These are phyloP conservation scores for Petrocephalus zakoni DNA, from an alignment of 2,113 vertebrate species.

Conservation along the genomic window DNA sequence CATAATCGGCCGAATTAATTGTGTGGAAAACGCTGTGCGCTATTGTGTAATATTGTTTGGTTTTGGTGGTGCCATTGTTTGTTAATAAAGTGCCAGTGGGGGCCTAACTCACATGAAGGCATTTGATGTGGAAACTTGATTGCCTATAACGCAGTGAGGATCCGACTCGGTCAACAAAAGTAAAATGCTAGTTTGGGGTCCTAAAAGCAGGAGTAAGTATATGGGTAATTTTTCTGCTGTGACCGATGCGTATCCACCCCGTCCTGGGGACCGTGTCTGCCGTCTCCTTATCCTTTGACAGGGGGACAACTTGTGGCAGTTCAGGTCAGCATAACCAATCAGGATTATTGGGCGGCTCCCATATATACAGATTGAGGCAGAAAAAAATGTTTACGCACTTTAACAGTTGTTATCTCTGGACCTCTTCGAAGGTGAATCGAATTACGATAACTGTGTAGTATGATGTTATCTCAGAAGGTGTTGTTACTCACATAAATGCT, in stretches of 20 bases:
- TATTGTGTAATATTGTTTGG: neutral
- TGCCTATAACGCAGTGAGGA: neutral
- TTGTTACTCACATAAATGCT: neutral
- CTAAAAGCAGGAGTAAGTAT: neutral
- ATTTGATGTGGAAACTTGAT: neutral
- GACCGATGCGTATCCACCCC: neutral
- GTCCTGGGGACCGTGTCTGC: neutral
- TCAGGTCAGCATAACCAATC: neutral
- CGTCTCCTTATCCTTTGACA: neutral
- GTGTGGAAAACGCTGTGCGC: neutral
- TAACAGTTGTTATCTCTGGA: neutral
- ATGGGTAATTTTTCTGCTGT: neutral
- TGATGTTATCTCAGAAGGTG: neutral
- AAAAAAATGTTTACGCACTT: neutral
- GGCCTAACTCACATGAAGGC: neutral
- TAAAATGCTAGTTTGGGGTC: neutral
- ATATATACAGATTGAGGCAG: too few species aligned
- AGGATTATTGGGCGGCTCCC: neutral
- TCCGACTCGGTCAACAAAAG: neutral
- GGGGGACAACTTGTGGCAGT: neutral
- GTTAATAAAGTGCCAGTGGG: neutral
- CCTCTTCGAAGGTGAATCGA: neutral
- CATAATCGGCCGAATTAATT: neutral
- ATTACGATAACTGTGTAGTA: neutral
- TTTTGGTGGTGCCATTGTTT: neutral